Evolutionary conservation across 30 jellyfish, hydroid and myxozoan genomes (phyloP).

Genomic region (Haliclystus octoradiatus): DNA sequence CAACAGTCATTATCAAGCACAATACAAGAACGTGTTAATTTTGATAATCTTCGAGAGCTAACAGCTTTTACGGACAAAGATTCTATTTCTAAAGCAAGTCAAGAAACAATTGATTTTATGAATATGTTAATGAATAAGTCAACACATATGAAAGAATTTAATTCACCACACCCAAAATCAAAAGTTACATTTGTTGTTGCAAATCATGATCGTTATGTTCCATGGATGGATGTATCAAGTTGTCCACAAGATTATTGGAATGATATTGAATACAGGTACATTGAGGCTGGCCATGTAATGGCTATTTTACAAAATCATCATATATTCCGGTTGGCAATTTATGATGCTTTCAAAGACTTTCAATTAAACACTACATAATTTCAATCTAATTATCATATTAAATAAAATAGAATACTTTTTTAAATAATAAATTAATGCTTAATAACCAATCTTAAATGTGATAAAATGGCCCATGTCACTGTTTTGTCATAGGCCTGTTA

Average conservation of each 20-base stretch:
- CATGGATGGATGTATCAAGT: constrained; percentile 35
- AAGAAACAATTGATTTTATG: constrained; percentile 61
- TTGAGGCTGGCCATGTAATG: constrained; percentile 82
- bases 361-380: not conserved
- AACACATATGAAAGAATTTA: constrained; percentile 59
- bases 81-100: constrained; percentile 10
- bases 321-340: constrained; percentile 62
- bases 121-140: constrained; percentile 52
- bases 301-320: constrained; percentile 60
- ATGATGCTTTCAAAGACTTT: constrained; percentile 42
- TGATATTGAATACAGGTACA: constrained; percentile 46
- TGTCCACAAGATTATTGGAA: constrained; percentile 61
- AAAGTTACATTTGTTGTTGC: constrained; percentile 55
- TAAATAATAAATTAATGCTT: too few relatives aligned
- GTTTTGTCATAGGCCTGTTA: too few relatives aligned
- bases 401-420: too few relatives aligned
- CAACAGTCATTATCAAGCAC: constrained; percentile 27
- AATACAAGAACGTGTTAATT: constrained; percentile 33
- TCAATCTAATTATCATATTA: too few relatives aligned
- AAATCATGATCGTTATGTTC: constrained; percentile 70
- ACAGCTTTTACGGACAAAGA: constrained; percentile 9
- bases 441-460: too few relatives aligned
- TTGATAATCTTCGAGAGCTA: constrained; percentile 38
- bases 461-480: too few relatives aligned
- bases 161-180: constrained; percentile 53